Evolutionary conservation across 2,113 vertebrate genomes (phyloP), one percentile per base, ranked within the genome.

Genomic region (Junco hyemalis): DNA sequence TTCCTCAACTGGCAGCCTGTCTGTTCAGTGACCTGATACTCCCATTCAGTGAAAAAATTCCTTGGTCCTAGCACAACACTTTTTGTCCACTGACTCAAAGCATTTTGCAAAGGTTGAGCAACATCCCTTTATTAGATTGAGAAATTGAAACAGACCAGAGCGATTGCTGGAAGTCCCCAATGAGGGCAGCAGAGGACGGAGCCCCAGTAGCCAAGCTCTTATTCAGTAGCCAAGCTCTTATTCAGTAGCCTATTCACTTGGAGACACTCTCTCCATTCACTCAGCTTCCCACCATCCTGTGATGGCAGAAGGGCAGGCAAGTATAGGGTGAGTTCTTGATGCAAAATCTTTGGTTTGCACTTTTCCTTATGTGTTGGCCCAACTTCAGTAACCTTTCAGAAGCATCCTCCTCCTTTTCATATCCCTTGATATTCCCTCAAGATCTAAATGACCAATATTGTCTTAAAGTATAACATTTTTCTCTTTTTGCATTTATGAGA

Each of bases 101-200:
- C 29, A 31, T 90, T 81, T 89, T 94, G 83, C 56, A 90, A 84
- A 96, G 16, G 56, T 95, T 92, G 65, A 94, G 72, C 77, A 95
- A 88, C 45, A 76, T 81, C 65, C 11, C 53, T 74, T 86, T 70
- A 51, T 71, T 86, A 78, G 69, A 29, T 14, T 90, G 68, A 90
- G 82, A 90, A 88, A 92, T 83, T 74, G 72, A 84, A 73, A 63
- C 60, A 79, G 72, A 38, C 36, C 29, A 66, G 73, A 91, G 33
- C 0, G 1, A 80, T 81, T 81, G 60, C 83, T 96, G 72, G 54
- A 95, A 93, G 86, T 88, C 56, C 33, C 44, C 8, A 6, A 0
- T 45, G 31, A 78, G 61, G 73, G 61, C 73, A 85, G 60, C 86
- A 72, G 57, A 89, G 48, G 65, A 71, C 0, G 1, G 6, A 86